Evolutionary conservation across 2,797 vertebrate species (phyloP).

Genomic region (Pangasius sanitwongsei): DNA sequence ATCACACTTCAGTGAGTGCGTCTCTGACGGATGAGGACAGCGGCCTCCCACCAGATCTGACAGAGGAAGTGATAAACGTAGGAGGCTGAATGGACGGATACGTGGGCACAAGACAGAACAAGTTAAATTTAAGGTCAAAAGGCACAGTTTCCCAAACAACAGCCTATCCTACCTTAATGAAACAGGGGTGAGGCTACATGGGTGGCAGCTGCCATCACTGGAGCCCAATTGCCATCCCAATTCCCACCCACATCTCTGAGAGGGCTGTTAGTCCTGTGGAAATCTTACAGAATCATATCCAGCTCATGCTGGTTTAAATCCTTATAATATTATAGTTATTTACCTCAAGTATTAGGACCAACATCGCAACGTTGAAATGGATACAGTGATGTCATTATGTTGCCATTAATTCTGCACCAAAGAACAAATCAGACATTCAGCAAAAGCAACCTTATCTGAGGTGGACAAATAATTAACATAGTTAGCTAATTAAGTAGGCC

Average conservation of each 20-base stretch:
- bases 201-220: constrained; percentile 5
- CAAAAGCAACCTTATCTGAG: background rate
- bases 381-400: background rate
- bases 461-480: background rate
- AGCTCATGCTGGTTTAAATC: background rate
- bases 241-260: background rate
- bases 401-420: background rate
- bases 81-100: constrained; percentile 10
- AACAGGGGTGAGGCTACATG: background rate
- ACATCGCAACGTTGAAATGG: background rate
- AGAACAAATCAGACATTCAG: background rate
- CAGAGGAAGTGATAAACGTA: constrained; percentile 17
- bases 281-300: background rate
- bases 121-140: constrained; percentile 6
- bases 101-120: constrained; percentile 1
- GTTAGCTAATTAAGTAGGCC: background rate
- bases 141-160: constrained; percentile 7
- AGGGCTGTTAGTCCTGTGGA: constrained; percentile 1
- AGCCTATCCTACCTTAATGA: background rate
- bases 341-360: background rate
- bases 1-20: constrained; percentile 35
- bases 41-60: constrained; percentile 23
- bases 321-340: too few species aligned
- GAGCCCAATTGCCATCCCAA: background rate
- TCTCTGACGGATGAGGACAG: constrained; percentile 35